Conservation (phyloP, 2,113 vertebrate species). For the Argyrosomus japonicus region DNA sequence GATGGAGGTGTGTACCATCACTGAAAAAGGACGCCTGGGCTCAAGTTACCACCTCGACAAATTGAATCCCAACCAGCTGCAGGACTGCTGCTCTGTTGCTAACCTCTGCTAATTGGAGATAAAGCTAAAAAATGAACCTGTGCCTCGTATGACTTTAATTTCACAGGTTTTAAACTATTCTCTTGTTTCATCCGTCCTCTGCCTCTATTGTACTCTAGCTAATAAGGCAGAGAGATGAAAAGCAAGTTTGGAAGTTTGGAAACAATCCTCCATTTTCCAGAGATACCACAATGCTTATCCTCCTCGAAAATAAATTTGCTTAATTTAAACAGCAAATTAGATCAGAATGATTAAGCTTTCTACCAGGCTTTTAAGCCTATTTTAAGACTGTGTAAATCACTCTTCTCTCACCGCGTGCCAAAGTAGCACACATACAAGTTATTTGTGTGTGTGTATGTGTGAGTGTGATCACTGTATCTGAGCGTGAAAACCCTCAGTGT, state of each 20-base stretch:
- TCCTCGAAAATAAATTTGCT: constrained; percentile 9
- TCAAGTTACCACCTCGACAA: background rate
- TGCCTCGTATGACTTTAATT: constrained; percentile 16
- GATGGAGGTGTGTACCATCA: background rate
- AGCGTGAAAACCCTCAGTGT: no score
- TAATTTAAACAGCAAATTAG: constrained; percentile 45
- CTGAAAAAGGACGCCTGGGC: background rate
- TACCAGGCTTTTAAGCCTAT: constrained; percentile 44
- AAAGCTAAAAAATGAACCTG: background rate
- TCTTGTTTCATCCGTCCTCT: background rate
- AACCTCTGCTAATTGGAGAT: constrained; percentile 1
- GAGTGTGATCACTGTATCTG: no score
- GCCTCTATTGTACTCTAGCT: background rate
- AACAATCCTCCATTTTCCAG: constrained; percentile 4
- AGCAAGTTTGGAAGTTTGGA: constrained; percentile 1
- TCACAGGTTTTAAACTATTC: background rate
- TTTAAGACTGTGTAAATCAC: constrained; percentile 58
- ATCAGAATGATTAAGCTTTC: constrained; percentile 29
- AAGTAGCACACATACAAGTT: background rate
- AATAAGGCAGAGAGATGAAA: background rate
- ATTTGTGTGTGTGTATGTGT: background rate
- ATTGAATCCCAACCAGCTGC: background rate
- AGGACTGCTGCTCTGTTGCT: background rate
- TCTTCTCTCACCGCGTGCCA: constrained; percentile 26
- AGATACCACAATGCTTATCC: constrained; percentile 2